These are phyloP conservation scores for Amphipoea lucens DNA, from an alignment of 2,888 invertebrate genomes.

Conservation along the genomic window DNA sequence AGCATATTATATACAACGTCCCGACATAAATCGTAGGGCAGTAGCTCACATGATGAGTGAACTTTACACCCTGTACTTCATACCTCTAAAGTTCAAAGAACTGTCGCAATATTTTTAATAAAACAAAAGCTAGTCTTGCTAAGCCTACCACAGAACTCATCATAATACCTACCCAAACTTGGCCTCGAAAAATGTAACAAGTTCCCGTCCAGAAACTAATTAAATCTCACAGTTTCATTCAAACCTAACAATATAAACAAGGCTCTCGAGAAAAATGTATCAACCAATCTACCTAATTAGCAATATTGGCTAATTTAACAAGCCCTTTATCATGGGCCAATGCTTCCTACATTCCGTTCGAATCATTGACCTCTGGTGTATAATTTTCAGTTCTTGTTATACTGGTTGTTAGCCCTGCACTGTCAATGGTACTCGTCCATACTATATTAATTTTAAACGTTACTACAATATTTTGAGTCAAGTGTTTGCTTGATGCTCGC, in stretches of 20 bases:
- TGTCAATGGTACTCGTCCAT: slow-evolving; percentile 49
- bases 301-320: slow-evolving; percentile 3
- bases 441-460: slow-evolving; percentile 48
- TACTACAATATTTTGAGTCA: slow-evolving; percentile 43
- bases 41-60: background rate
- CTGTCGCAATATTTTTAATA: slow-evolving; percentile 8
- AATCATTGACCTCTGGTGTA: slow-evolving; percentile 9
- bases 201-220: slow-evolving; percentile 17
- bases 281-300: slow-evolving; percentile 4
- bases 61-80: background rate
- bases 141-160: background rate
- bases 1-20: too few relatives aligned
- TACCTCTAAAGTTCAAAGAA: background rate
- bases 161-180: slow-evolving; percentile 6
- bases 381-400: background rate
- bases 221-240: slow-evolving; percentile 8
- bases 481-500: slow-evolving; percentile 47
- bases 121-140: slow-evolving; percentile 13
- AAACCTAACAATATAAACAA: slow-evolving; percentile 10
- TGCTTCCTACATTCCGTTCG: background rate
- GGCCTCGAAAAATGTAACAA: background rate
- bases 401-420: slow-evolving; percentile 21
- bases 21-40: too few relatives aligned
- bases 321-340: background rate
- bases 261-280: background rate